Conservation (phyloP, 2,888 invertebrate species). For the Erebia palarica region DNA sequence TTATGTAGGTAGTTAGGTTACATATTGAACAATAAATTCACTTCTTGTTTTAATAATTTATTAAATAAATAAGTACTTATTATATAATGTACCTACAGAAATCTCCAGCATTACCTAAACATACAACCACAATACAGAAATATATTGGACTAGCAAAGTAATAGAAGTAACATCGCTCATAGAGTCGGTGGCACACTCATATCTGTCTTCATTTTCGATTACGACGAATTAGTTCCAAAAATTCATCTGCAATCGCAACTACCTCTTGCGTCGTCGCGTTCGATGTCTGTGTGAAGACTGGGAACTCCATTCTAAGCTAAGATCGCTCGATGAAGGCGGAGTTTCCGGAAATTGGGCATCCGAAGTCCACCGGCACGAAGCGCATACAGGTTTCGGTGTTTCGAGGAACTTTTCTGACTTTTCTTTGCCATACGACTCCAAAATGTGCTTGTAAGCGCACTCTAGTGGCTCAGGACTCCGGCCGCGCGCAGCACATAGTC, state of each 20-base stretch:
- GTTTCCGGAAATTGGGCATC: slow-evolving; percentile 77
- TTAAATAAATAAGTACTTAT: slow-evolving; percentile 17
- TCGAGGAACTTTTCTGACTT: slow-evolving; percentile 57
- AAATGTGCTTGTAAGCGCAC: slow-evolving; percentile 78
- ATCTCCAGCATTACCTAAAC: slow-evolving; percentile 4
- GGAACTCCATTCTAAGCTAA: slow-evolving; percentile 75
- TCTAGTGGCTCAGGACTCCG: slow-evolving; percentile 70
- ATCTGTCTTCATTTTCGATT: slow-evolving; percentile 27
- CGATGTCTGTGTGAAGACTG: slow-evolving; percentile 65
- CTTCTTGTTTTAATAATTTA: slow-evolving; percentile 27
- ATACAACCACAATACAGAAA: slow-evolving; percentile 27
- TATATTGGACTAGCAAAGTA: slow-evolving; percentile 31
- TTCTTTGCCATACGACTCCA: slow-evolving; percentile 66
- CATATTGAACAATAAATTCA: background rate
- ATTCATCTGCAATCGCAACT: slow-evolving; percentile 41
- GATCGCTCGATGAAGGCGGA: slow-evolving; percentile 71
- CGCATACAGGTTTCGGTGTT: slow-evolving; percentile 63
- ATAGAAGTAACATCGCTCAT: slow-evolving; percentile 21
- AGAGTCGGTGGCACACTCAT: slow-evolving; percentile 19
- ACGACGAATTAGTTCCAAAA: slow-evolving; percentile 21
- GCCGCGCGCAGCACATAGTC: slow-evolving; percentile 69
- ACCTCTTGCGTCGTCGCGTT: slow-evolving; percentile 69
- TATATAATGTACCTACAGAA: slow-evolving; percentile 12
- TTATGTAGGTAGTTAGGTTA: background rate
- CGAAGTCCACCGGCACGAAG: slow-evolving; percentile 76